Conservation (phyloP, 2,888 invertebrate species). For the Megaustenia siamemsis region DNA sequence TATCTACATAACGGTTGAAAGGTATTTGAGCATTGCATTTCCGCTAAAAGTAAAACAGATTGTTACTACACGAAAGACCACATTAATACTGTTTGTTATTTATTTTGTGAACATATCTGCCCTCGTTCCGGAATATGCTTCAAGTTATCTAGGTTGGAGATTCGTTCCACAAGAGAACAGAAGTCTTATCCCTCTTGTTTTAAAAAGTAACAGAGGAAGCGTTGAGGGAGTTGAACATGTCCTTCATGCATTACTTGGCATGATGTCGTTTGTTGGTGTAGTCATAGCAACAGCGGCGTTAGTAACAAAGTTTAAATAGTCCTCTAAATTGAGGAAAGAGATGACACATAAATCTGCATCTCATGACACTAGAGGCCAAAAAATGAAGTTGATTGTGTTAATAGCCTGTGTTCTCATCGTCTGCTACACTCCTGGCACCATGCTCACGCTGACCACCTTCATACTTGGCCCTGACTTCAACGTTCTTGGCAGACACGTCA, state of each 20-base stretch:
- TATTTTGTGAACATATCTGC: background rate
- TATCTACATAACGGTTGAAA: conserved; percentile 10
- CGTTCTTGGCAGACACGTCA: background rate
- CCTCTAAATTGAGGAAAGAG: background rate
- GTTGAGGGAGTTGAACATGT: background rate
- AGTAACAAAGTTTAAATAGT: background rate
- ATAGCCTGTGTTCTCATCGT: background rate
- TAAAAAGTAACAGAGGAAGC: background rate
- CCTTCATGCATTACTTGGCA: background rate
- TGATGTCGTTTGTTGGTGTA: background rate
- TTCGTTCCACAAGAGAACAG: background rate
- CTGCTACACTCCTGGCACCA: background rate
- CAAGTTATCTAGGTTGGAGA: conserved; percentile 4
- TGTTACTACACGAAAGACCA: background rate
- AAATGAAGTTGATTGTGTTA: background rate
- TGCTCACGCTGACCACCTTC: background rate
- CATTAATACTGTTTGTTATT: background rate
- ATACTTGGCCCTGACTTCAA: background rate
- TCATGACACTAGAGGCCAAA: background rate
- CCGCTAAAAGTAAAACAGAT: conserved; percentile 33
- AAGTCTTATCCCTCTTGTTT: background rate
- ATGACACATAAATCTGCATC: too few species aligned
- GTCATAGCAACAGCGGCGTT: background rate
- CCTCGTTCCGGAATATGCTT: background rate
- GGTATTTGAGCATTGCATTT: background rate